Evolutionary conservation across 2,888 invertebrate genomes (phyloP).

Genomic region (Epiblema foenella): DNA sequence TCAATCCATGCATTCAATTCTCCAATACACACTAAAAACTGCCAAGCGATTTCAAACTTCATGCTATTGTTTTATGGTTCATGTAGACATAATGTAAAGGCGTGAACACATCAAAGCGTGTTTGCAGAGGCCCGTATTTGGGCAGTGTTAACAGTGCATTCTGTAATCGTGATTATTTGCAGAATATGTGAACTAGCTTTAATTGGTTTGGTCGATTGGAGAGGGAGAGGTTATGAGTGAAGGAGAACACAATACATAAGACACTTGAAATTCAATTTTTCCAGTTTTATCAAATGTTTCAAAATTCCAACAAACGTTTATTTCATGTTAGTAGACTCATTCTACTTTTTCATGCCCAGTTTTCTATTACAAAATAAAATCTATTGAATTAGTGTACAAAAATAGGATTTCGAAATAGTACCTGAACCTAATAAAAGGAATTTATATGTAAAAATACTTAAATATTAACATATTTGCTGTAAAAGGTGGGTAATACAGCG

Average conservation of each 20-base stretch:
- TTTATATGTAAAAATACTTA: too few relatives aligned
- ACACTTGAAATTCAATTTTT: too few relatives aligned
- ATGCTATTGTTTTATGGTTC: background rate
- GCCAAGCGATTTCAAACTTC: background rate
- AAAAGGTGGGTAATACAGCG: too few relatives aligned
- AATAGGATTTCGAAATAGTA: too few relatives aligned
- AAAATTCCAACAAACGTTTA: too few relatives aligned
- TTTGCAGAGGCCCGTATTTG: slow-evolving; percentile 30
- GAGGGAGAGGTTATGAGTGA: background rate
- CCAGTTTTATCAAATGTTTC: background rate
- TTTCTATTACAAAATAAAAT: too few relatives aligned
- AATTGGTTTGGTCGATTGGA: slow-evolving; percentile 4
- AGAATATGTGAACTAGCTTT: slow-evolving; percentile 18
- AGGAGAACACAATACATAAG: background rate
- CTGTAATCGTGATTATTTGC: slow-evolving; percentile 17
- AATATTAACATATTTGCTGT: too few relatives aligned
- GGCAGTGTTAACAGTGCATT: slow-evolving; percentile 21
- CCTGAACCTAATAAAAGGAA: too few relatives aligned
- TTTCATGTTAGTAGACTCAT: too few relatives aligned
- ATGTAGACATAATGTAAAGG: background rate
- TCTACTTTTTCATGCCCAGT: too few relatives aligned
- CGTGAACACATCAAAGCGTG: slow-evolving; percentile 30
- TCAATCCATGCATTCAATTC: slow-evolving; percentile 26
- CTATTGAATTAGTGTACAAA: too few relatives aligned
- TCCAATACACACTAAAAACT: background rate